These are phyloP conservation scores for Pteromalus puparum DNA, from an alignment of 1,140 invertebrate genomes.

Conservation along the genomic window DNA sequence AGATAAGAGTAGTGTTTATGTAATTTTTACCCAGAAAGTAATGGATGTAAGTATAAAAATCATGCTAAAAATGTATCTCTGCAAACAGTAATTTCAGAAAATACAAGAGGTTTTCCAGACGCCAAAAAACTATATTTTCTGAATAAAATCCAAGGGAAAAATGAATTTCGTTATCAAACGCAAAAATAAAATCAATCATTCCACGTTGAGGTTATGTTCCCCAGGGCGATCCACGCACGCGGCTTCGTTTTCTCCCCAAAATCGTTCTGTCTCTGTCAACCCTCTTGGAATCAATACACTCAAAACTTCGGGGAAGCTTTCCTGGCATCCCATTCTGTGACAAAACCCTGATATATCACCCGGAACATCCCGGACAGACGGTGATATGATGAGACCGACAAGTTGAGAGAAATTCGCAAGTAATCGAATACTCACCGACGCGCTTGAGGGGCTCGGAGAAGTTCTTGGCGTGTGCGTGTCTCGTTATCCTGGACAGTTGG, in stretches of 20 bases:
- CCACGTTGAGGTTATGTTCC: slow-evolving; percentile 47
- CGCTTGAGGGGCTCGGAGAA: slow-evolving; percentile 52
- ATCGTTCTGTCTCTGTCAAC: neutral
- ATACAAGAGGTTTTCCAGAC: neutral
- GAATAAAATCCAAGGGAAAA: neutral
- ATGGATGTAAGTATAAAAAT: neutral
- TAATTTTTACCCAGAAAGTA: neutral
- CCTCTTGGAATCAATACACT: no score
- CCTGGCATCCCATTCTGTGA: neutral
- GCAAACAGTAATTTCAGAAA: neutral
- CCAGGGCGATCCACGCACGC: slow-evolving; percentile 5
- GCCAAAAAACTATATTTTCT: neutral
- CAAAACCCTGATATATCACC: neutral
- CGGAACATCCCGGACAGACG: no score
- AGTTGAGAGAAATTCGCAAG: neutral
- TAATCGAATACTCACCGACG: slow-evolving; percentile 51
- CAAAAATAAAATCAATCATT: neutral
- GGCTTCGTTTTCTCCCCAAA: neutral
- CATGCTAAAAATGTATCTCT: neutral
- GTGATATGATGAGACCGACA: neutral
- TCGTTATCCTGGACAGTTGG: slow-evolving; percentile 59
- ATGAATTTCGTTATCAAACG: neutral
- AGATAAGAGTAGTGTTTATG: neutral
- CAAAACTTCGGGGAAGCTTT: neutral
- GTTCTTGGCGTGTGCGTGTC: slow-evolving; percentile 53